A percentile compares a stretch with the other conserved stretches of the same genome.
Conservation (phyloP, 2,888 invertebrate species). For the Lasiommata megera region DNA sequence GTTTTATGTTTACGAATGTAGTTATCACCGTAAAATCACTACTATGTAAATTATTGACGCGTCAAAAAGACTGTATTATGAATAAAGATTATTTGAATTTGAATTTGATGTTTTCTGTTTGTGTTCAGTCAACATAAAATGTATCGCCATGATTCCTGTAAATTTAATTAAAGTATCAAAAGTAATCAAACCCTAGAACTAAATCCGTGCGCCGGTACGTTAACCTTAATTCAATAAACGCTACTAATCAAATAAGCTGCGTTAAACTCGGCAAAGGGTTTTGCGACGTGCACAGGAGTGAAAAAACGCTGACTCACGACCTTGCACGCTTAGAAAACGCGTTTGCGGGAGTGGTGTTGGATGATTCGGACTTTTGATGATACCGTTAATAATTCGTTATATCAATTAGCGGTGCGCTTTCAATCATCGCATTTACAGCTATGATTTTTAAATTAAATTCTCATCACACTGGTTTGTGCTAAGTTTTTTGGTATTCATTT, state of each 20-base stretch:
- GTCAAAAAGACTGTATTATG: no score
- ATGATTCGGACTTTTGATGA: slow-evolving; percentile 2
- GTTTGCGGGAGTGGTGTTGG: neutral
- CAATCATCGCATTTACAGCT: neutral
- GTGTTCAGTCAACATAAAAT: neutral
- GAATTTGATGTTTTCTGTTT: no score
- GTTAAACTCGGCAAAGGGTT: slow-evolving; percentile 63
- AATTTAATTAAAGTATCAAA: slow-evolving; percentile 26
- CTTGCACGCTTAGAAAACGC: slow-evolving; percentile 9
- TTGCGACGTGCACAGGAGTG: slow-evolving; percentile 42
- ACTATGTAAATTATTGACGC: no score
- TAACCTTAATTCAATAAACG: slow-evolving; percentile 77
- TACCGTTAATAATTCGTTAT: neutral
- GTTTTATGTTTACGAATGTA: no score
- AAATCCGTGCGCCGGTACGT: slow-evolving; percentile 49
- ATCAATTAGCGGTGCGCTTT: neutral
- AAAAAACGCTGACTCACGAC: slow-evolving; percentile 41
- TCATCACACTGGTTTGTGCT: neutral
- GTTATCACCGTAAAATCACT: no score
- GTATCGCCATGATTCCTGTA: slow-evolving; percentile 3
- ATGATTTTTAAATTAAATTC: neutral
- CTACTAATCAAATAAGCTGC: slow-evolving; percentile 78
- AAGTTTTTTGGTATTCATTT: no score
- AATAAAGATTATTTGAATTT: no score
- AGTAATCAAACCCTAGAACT: slow-evolving; percentile 48